Conservation (phyloP, 2,888 invertebrate genomes). For the Leptinotarsa tumamoca region DNA sequence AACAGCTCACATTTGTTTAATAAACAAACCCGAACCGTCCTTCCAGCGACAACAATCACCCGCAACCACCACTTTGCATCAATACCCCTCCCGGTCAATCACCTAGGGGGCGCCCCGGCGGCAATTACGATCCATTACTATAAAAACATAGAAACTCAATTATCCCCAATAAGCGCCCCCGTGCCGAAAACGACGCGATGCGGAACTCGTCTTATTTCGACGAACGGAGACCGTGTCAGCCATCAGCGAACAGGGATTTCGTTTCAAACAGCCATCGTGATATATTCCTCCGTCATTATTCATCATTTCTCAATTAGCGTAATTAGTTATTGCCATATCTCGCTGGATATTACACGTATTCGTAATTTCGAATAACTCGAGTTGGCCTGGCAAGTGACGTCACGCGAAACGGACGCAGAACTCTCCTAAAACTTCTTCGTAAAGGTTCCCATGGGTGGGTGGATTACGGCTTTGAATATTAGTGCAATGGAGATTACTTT, state of each 20-base stretch:
- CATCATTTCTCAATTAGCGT: conserved; percentile 67
- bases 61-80: conserved; percentile 35
- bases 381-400: conserved; percentile 23
- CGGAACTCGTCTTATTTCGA: conserved; percentile 17
- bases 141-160: conserved; percentile 61
- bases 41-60: conserved; percentile 14
- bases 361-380: conserved; percentile 44
- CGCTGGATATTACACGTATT: conserved; percentile 50
- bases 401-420: neutral
- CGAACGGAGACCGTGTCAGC: conserved; percentile 29
- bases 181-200: conserved; percentile 20
- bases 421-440: neutral
- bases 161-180: conserved; percentile 43
- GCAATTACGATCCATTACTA: conserved; percentile 54
- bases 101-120: conserved; percentile 32
- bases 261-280: conserved; percentile 65
- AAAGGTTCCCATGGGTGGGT: neutral
- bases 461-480: too few species aligned
- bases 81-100: conserved; percentile 25
- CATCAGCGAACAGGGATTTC: conserved; percentile 61
- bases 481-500: neutral
- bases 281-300: conserved; percentile 66
- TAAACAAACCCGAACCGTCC: neutral
- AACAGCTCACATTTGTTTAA: neutral
- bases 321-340: conserved; percentile 61